These are phyloP conservation scores for Phalacrocorax carbo DNA, from an alignment of 2,113 vertebrate species.

Conservation along the genomic window DNA sequence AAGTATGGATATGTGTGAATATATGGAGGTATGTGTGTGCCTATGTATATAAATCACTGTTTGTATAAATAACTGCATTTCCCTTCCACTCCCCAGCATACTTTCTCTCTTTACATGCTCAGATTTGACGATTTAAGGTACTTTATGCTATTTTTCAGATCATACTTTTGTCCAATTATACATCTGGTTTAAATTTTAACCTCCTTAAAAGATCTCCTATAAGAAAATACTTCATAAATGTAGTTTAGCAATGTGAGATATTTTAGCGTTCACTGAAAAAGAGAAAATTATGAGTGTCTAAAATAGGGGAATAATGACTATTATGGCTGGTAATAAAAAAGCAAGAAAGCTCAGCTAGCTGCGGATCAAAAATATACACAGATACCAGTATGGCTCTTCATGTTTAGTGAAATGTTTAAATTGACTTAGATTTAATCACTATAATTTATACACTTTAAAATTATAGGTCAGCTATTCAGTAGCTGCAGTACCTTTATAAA, in stretches of 20 bases:
- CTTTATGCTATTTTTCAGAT: neutral
- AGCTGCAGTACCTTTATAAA: neutral
- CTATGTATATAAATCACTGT: neutral
- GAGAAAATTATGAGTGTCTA: neutral
- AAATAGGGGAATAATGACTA: neutral
- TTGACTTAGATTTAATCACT: slow-evolving; percentile 9
- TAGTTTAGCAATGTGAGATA: neutral
- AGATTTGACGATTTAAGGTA: neutral
- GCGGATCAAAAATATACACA: neutral
- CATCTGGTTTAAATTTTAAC: neutral
- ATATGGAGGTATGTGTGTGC: neutral
- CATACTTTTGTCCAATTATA: neutral
- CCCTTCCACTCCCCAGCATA: neutral
- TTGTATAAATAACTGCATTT: neutral
- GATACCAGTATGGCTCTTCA: neutral
- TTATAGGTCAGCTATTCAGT: neutral
- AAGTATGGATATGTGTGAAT: neutral
- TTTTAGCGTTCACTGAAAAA: neutral
- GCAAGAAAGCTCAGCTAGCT: neutral
- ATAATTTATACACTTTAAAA: slow-evolving; percentile 34
- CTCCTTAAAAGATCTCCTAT: neutral
- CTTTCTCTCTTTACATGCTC: neutral
- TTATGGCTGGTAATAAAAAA: neutral
- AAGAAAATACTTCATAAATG: neutral
- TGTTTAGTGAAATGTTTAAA: slow-evolving; percentile 22